These are phyloP conservation scores for Molanna angustata DNA, from an alignment of 2,888 invertebrate species.

Conservation along the genomic window DNA sequence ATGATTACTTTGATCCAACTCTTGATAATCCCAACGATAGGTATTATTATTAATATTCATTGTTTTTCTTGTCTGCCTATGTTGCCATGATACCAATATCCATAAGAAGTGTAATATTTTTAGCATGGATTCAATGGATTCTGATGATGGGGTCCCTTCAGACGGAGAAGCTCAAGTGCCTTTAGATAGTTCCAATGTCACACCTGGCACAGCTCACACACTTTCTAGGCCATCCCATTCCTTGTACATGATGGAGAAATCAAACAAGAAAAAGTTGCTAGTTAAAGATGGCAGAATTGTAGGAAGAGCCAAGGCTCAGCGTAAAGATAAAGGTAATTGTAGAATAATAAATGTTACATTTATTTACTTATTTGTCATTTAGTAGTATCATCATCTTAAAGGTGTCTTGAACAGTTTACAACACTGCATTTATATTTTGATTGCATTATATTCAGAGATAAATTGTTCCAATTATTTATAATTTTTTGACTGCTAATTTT, in stretches of 20 bases:
- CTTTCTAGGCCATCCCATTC: slow-evolving; percentile 50
- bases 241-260: slow-evolving; percentile 77
- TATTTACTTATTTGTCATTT: too few species aligned
- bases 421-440: too few species aligned
- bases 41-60: slow-evolving; percentile 7
- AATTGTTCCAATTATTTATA: too few species aligned
- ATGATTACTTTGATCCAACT: slow-evolving; percentile 50
- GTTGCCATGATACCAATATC: too few species aligned
- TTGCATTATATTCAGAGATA: too few species aligned
- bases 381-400: too few species aligned
- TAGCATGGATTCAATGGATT: slow-evolving; percentile 54
- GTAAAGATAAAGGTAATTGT: slow-evolving; percentile 74
- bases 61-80: slow-evolving; percentile 1
- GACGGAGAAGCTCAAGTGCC: slow-evolving; percentile 40
- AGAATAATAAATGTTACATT: too few species aligned
- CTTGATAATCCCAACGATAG: slow-evolving; percentile 44
- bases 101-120: slow-evolving; percentile 32
- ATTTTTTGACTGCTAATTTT: too few species aligned
- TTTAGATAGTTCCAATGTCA: slow-evolving; percentile 16
- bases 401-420: too few species aligned
- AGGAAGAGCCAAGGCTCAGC: slow-evolving; percentile 69
- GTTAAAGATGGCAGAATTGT: slow-evolving; percentile 54
- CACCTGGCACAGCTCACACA: slow-evolving; percentile 3
- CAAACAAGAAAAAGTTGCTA: slow-evolving; percentile 64
- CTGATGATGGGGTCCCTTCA: slow-evolving; percentile 46